These are phyloP conservation scores for Monoplex corrugatus DNA, from an alignment of 2,888 invertebrate genomes.

Conservation along the genomic window DNA sequence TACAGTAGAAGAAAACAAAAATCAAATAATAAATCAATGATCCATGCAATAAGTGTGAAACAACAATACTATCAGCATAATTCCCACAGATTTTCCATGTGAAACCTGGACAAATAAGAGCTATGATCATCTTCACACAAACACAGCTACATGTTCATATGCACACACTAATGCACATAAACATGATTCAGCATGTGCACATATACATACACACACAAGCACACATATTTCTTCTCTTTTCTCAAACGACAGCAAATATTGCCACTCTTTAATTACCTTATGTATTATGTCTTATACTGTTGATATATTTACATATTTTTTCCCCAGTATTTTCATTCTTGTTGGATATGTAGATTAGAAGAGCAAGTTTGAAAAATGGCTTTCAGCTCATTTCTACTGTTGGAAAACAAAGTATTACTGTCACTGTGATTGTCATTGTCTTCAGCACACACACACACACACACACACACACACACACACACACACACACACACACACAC, in stretches of 20 bases:
- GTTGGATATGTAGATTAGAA: not conserved
- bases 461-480: slow-evolving; percentile 5
- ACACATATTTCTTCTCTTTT: too few species aligned
- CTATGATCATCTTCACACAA: not conserved
- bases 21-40: not conserved
- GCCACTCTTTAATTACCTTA: too few species aligned
- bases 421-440: too few species aligned
- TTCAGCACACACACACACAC: not conserved
- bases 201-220: not conserved
- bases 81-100: too few species aligned
- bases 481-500: not conserved
- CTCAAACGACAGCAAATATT: too few species aligned
- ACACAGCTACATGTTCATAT: not conserved
- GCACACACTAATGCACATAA: not conserved
- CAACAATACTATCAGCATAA: too few species aligned
- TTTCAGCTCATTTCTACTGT: too few species aligned
- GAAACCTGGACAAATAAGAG: too few species aligned
- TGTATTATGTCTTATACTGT: too few species aligned
- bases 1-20: not conserved
- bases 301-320: too few species aligned
- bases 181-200: not conserved
- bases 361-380: not conserved
- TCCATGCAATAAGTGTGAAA: too few species aligned
- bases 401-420: too few species aligned
- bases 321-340: not conserved